A percentile compares a stretch with the other conserved stretches of the same genome.
phyloP scores from a whole-genome alignment of 2,113 vertebrate genomes.

The Crocuta crocuta region DNA sequence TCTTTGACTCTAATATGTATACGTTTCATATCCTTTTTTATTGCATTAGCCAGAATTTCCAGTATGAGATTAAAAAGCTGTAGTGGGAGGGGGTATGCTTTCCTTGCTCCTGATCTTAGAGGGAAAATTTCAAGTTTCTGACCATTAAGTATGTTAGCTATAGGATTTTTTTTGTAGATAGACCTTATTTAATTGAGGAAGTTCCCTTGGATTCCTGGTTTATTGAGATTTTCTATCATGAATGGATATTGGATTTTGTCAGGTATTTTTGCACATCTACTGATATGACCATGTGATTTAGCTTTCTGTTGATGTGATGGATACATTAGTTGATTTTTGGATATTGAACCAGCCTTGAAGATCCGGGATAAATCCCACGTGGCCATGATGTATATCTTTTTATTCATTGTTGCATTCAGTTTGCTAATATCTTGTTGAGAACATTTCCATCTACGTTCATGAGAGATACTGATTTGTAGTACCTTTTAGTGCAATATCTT shows the following conservation, averaged over 20 bases:
- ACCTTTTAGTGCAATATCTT: background rate
- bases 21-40: background rate
- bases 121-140: background rate
- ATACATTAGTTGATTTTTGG: background rate
- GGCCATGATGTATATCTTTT: background rate
- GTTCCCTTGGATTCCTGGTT: background rate
- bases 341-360: background rate
- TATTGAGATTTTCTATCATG: background rate
- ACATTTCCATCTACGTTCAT: background rate
- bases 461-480: background rate
- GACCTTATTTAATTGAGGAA: background rate
- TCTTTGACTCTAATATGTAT: background rate
- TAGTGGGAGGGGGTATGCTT: background rate
- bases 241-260: background rate
- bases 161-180: background rate
- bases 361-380: background rate
- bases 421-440: background rate
- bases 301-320: background rate
- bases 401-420: background rate
- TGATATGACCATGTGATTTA: background rate
- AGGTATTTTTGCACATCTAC: background rate
- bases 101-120: background rate
- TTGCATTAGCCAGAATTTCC: background rate
- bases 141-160: background rate
- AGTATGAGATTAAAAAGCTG: background rate